These are phyloP conservation scores for Petromus typicus DNA, from an alignment of 2,113 vertebrate genomes.

Conservation along the genomic window DNA sequence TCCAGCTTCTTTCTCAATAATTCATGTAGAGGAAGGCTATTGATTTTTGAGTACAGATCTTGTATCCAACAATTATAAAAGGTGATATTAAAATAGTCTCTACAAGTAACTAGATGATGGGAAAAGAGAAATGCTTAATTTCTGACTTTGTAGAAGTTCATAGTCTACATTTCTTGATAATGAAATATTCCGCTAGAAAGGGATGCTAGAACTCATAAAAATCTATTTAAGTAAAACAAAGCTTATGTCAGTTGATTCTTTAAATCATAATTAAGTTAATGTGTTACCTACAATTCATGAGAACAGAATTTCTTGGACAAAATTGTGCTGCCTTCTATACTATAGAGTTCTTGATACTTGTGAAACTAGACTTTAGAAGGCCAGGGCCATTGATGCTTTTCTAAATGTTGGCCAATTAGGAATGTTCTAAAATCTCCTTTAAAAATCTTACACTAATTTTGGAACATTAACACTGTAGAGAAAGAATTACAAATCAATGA, in stretches of 20 bases:
- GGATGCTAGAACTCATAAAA: slow-evolving; percentile 21
- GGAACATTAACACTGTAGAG: not conserved
- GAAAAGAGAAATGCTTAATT: slow-evolving; percentile 4
- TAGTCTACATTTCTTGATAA: slow-evolving; percentile 16
- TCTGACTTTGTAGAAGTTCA: not conserved
- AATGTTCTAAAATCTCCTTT: not conserved
- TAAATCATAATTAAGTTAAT: not conserved
- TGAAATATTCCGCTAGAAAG: not conserved
- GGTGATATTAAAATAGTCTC: slow-evolving; percentile 39
- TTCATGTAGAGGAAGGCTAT: too few relatives aligned
- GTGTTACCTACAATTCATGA: slow-evolving; percentile 22
- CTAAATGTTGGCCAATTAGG: not conserved
- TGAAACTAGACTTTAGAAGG: not conserved
- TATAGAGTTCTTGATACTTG: not conserved
- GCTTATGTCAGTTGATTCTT: not conserved
- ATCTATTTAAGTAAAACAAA: not conserved
- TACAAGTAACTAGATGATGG: slow-evolving; percentile 12
- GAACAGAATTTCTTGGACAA: slow-evolving; percentile 44
- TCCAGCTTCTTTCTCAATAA: too few relatives aligned
- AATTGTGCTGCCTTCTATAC: not conserved
- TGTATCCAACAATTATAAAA: not conserved
- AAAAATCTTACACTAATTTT: slow-evolving; percentile 9
- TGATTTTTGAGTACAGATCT: too few relatives aligned
- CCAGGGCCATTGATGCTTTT: not conserved
- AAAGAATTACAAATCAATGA: not conserved